phyloP scores from a whole-genome alignment of 2,797 vertebrate species.

The Typhlichthys subterraneus region DNA sequence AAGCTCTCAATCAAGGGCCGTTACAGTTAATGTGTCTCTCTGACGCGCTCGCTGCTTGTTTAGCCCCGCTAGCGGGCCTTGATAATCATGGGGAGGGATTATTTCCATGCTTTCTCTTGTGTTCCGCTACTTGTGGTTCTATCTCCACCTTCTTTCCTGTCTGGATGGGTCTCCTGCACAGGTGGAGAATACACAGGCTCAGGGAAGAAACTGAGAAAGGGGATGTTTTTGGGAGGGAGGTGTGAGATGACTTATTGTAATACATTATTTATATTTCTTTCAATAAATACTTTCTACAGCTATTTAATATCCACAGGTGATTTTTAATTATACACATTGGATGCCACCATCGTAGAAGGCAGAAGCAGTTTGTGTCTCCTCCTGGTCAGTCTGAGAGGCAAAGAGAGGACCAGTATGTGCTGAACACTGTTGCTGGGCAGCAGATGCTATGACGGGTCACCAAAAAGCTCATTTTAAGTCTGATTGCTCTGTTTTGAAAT shows the following conservation, averaged over 20 bases:
- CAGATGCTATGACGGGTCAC: conserved; percentile 65
- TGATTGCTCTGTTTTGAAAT: conserved; percentile 76
- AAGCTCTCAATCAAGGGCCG: conserved; percentile 83
- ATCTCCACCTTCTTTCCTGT: conserved; percentile 32
- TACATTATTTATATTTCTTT: too few species aligned
- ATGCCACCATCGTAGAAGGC: conserved; percentile 53
- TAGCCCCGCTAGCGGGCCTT: conserved; percentile 69
- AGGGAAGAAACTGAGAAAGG: too few species aligned
- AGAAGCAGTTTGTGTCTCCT: conserved; percentile 42
- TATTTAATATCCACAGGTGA: too few species aligned
- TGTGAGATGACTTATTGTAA: too few species aligned
- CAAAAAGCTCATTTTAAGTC: conserved; percentile 66
- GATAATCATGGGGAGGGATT: conserved; percentile 60
- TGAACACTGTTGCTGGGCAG: conserved; percentile 63
- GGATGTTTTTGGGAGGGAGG: too few species aligned
- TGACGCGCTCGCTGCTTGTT: conserved; percentile 74
- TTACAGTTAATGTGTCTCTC: conserved; percentile 82
- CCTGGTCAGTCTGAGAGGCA: conserved; percentile 15
- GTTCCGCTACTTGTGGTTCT: conserved; percentile 51
- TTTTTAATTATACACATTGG: too few species aligned
- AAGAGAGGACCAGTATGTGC: conserved; percentile 40
- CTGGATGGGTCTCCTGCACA: conserved; percentile 2
- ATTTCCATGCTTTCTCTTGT: conserved; percentile 50
- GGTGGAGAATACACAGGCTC: too few species aligned
- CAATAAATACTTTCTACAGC: too few species aligned